These are phyloP conservation scores for Drosophila nr. medialis DNA, from an alignment of 2,888 invertebrate genomes.

Conservation along the genomic window DNA sequence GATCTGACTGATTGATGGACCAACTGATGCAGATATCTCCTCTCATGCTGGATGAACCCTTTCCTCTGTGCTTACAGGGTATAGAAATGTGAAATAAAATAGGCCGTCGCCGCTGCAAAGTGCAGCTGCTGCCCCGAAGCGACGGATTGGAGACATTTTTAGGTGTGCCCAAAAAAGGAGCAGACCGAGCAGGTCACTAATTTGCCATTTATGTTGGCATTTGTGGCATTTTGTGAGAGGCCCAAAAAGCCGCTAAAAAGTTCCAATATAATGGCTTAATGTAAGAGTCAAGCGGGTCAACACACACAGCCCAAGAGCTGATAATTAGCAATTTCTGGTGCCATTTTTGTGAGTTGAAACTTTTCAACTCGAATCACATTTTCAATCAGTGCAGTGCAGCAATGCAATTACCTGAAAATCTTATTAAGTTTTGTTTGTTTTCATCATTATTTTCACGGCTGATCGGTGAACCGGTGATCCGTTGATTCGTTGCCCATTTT, in stretches of 20 bases:
- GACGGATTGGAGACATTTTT: conserved; percentile 63
- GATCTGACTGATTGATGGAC: neutral
- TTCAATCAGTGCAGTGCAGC: conserved; percentile 43
- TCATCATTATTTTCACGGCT: conserved; percentile 79
- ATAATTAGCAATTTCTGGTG: conserved; percentile 64
- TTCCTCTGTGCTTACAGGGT: conserved; percentile 31
- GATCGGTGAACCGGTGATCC: conserved; percentile 53
- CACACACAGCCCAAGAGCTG: conserved; percentile 31
- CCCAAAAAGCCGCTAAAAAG: conserved; percentile 36
- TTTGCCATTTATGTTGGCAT: conserved; percentile 76
- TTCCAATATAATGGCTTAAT: conserved; percentile 73
- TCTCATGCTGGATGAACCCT: neutral
- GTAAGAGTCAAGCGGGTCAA: conserved; percentile 30
- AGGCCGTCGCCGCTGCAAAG: conserved; percentile 42
- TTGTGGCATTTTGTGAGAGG: conserved; percentile 62
- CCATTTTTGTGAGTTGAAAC: conserved; percentile 31
- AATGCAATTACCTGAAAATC: conserved; percentile 76
- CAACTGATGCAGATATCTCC: neutral
- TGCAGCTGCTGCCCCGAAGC: conserved; percentile 39
- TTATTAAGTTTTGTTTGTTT: conserved; percentile 84
- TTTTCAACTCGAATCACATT: conserved; percentile 22
- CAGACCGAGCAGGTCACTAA: conserved; percentile 59
- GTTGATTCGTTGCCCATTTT: conserved; percentile 72
- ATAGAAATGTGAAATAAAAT: conserved; percentile 63
- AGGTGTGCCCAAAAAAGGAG: conserved; percentile 56